These are phyloP conservation scores for Yasuhikotakia modesta DNA, from an alignment of 2,797 vertebrate species.

Conservation along the genomic window DNA sequence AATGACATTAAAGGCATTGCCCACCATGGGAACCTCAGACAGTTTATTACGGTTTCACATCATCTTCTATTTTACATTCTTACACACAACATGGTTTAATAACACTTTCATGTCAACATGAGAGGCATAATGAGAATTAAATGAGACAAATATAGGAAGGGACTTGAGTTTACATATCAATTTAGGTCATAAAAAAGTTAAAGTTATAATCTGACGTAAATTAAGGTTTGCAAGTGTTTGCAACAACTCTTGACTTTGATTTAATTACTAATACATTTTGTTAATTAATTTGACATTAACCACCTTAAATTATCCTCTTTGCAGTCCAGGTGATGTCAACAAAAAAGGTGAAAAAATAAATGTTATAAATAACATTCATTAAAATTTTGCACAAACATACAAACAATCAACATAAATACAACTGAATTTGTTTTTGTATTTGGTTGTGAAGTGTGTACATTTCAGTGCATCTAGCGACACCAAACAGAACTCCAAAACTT, in stretches of 20 bases:
- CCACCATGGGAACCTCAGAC: constrained; percentile 46
- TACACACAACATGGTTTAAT: background rate
- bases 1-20: constrained; percentile 59
- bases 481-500: no score
- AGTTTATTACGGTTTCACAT: constrained; percentile 1
- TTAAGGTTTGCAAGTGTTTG: no score
- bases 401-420: background rate
- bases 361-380: background rate
- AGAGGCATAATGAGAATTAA: background rate
- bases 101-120: no score
- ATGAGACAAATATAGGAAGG: background rate
- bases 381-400: background rate
- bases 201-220: no score
- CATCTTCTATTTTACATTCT: background rate
- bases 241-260: no score
- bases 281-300: background rate
- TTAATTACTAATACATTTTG: no score
- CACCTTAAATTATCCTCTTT: background rate
- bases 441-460: no score
- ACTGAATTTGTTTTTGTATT: no score
- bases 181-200: no score
- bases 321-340: background rate
- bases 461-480: no score
- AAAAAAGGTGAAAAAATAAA: background rate
- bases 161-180: background rate